Evolutionary conservation across 1,140 invertebrate species (phyloP), one percentile per base, ranked within the genome.

Genomic region (Polyergus mexicanus): DNA sequence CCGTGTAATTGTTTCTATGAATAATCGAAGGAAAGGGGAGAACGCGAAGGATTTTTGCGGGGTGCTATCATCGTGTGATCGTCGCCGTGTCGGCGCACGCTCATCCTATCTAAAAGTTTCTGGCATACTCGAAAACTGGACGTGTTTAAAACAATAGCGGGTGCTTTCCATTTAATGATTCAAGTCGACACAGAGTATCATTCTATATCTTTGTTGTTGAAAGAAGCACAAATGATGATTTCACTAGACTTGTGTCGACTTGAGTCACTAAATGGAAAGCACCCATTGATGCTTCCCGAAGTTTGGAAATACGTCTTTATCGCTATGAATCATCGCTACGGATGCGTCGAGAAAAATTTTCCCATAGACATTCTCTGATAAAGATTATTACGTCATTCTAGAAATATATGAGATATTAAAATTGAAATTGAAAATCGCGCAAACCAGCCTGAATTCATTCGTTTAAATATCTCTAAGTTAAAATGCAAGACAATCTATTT

Each of bases 281-380:
- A n/a, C n/a, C n/a, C n/a, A n/a, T n/a, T n/a, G n/a, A n/a, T n/a
- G n/a, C n/a, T n/a, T n/a, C n/a, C 28, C 71, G 22, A 35, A 78
- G 7, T 66, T 54, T 51, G 58, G 25, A 44, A 65, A 66, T 75
- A 85, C 66, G 72, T 66, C 71, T 87, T 77, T 88, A 56, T 85
- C 47, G 65, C 47, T 65, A 41, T 88, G 80, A 88, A 78, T 88
- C 86, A 88, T 44, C 58, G 47, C 6, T 5, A 22, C 8, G 25
- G 28, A 76, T 35, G 35, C 32, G 16, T 72, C 65, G 22, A 84
- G 69, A 86, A 72, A 77, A 68, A 13, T 28, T 60, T 28, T 72
- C 68, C n/a, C 16, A 68, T 69, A 47, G 28, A 51, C 58, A 56
- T 44, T 44, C 28, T 19, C 41, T 19, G 51, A 74, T 88, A 85